phyloP scores from a whole-genome alignment of 2,888 invertebrate genomes.

The Pterostichus niger region DNA sequence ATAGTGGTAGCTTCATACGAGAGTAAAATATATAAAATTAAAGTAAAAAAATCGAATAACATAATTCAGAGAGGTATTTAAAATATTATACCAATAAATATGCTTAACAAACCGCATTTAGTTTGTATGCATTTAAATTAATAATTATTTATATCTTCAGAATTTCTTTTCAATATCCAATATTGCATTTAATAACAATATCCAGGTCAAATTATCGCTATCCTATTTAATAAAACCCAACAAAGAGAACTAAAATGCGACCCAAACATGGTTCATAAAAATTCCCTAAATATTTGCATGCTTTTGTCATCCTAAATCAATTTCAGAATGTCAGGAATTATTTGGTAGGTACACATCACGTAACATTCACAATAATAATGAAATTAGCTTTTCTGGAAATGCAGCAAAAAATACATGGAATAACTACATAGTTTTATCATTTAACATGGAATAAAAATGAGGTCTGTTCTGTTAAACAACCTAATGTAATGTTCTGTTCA shows the following conservation, averaged over 20 bases:
- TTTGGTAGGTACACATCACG: conserved; percentile 7
- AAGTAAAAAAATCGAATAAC: no score
- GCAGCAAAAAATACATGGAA: not conserved
- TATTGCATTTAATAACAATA: no score
- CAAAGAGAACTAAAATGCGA: not conserved
- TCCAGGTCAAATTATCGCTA: not conserved
- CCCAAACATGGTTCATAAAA: not conserved
- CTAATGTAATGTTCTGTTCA: not conserved
- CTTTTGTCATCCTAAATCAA: conserved; percentile 15
- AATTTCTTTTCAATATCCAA: no score
- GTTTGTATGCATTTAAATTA: no score
- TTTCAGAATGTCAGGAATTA: conserved; percentile 21
- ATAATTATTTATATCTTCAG: no score
- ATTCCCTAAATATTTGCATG: conserved; percentile 25
- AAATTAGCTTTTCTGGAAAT: conserved; percentile 17
- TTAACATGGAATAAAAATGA: conserved; percentile 30
- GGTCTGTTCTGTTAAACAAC: conserved; percentile 12
- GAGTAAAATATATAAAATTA: no score
- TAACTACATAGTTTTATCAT: not conserved
- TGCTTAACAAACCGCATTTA: no score
- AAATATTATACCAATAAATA: no score
- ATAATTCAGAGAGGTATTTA: no score
- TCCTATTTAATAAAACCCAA: not conserved
- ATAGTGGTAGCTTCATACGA: no score
- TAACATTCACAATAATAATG: not conserved